Conservation (phyloP, 1,140 invertebrate species). For the Drosophila dunni region DNA sequence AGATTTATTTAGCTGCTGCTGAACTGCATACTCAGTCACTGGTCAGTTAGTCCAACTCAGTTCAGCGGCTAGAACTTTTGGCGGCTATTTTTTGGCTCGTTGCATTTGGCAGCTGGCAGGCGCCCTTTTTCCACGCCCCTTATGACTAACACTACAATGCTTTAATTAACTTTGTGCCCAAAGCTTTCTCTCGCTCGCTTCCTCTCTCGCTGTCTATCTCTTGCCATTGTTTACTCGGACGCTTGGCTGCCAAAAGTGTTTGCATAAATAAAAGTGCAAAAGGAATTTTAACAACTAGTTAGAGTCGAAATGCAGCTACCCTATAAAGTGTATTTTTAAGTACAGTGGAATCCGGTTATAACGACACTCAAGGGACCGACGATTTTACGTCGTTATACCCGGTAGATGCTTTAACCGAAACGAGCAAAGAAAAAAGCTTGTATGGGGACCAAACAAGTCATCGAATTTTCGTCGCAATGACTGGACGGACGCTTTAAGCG, state of each 20-base stretch:
- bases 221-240: slow-evolving; percentile 47
- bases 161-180: slow-evolving; percentile 73
- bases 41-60: slow-evolving; percentile 10
- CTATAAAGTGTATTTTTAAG: not conserved
- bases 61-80: slow-evolving; percentile 33
- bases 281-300: slow-evolving; percentile 10
- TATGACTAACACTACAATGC: slow-evolving; percentile 13
- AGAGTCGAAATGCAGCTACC: slow-evolving; percentile 1
- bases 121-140: not conserved
- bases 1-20: slow-evolving; percentile 31
- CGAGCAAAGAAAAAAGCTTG: too few species aligned
- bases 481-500: too few species aligned
- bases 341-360: too few species aligned
- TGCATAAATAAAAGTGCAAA: slow-evolving; percentile 50
- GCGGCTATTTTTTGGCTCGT: slow-evolving; percentile 21
- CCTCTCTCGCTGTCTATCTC: not conserved
- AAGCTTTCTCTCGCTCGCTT: slow-evolving; percentile 16
- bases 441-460: too few species aligned
- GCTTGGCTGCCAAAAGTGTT: slow-evolving; percentile 34
- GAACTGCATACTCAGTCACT: not conserved
- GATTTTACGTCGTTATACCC: too few species aligned
- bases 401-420: too few species aligned
- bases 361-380: too few species aligned
- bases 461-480: too few species aligned
- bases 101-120: slow-evolving; percentile 36